A percentile compares a stretch with the other conserved stretches of the same genome.
phyloP scores from a whole-genome alignment of 2,888 invertebrate species.

The Oscheius sp. region DNA sequence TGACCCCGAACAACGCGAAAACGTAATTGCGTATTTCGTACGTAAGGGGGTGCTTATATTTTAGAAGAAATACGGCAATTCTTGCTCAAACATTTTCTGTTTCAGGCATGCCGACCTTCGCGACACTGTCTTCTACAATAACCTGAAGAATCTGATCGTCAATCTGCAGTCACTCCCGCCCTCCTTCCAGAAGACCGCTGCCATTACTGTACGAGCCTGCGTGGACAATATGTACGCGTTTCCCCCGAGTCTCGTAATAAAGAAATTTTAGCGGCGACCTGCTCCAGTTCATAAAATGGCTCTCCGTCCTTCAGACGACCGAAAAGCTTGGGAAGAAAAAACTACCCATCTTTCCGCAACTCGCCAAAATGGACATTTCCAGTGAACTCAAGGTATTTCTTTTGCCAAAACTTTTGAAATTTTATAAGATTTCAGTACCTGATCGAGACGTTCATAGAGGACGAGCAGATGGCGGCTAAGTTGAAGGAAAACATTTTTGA shows the following conservation, averaged over 20 bases:
- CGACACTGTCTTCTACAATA: too few species aligned
- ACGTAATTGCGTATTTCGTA: too few species aligned
- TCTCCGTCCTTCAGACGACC: conserved; percentile 9
- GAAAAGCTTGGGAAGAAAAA: conserved; percentile 4
- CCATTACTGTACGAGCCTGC: not conserved
- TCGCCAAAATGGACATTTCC: conserved; percentile 11
- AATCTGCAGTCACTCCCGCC: not conserved
- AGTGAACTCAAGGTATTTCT: not conserved
- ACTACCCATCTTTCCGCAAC: not conserved
- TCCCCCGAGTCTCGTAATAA: not conserved
- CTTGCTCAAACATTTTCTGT: too few species aligned
- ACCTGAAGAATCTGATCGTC: too few species aligned
- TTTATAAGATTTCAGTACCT: conserved; percentile 10
- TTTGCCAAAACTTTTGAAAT: not conserved
- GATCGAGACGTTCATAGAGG: conserved; percentile 17
- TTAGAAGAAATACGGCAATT: too few species aligned
- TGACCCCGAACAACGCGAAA: too few species aligned
- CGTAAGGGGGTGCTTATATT: too few species aligned
- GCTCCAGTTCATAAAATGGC: conserved; percentile 17
- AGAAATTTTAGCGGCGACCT: conserved; percentile 2
- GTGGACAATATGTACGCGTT: conserved; percentile 19
- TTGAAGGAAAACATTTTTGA: conserved; percentile 2
- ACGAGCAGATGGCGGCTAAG: not conserved
- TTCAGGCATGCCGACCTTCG: too few species aligned
- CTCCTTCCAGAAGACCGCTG: conserved; percentile 21